Conservation (phyloP, 2,888 invertebrate genomes). For the Opisthograptis luteolata region DNA sequence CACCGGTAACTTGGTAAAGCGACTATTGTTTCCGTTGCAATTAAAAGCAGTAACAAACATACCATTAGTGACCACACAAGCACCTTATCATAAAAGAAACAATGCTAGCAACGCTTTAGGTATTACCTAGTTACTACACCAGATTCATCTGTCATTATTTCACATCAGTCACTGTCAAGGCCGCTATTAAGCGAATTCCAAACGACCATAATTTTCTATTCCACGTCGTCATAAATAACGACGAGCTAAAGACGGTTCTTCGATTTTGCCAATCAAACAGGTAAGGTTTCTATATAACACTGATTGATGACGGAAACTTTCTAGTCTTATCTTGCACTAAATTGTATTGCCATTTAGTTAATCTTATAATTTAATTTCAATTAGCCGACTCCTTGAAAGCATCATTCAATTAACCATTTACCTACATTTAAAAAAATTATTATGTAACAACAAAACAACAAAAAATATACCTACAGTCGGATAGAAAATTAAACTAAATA, state of each 20-base stretch:
- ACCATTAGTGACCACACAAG: constrained; percentile 13
- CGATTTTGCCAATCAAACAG: constrained; percentile 16
- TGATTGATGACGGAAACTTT: constrained; percentile 22
- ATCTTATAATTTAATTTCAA: too few species aligned
- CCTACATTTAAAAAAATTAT: too few species aligned
- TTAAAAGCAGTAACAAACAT: neutral
- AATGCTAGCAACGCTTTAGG: too few species aligned
- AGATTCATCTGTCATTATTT: constrained; percentile 18
- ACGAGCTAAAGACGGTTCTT: constrained; percentile 5
- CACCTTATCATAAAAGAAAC: constrained; percentile 17
- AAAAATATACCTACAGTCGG: too few species aligned
- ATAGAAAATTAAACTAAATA: too few species aligned
- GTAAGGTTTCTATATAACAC: constrained; percentile 6
- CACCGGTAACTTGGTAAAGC: constrained; percentile 4
- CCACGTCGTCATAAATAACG: constrained; percentile 8
- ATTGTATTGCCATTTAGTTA: too few species aligned
- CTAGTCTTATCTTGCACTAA: neutral
- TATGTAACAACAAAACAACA: too few species aligned
- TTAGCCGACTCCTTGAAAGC: too few species aligned
- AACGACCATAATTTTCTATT: constrained; percentile 19
- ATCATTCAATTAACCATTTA: too few species aligned
- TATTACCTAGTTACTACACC: neutral
- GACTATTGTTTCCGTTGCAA: constrained; percentile 14
- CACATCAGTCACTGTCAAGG: constrained; percentile 27
- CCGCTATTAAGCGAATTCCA: constrained; percentile 3